These are phyloP conservation scores for human DNA, from an alignment of 2,113 vertebrate genomes.

Conservation along the genomic window GRCh38 chr6:25234501-25235000, in stretches of 20 bases:
- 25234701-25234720: neutral
- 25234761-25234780: neutral
- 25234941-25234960: neutral
- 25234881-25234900: neutral
- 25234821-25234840: neutral
- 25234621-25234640: neutral
- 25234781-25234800: neutral
- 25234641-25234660: neutral
- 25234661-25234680: neutral
- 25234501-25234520: no score
- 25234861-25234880: neutral
- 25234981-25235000: no score
- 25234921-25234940: neutral
- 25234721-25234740: neutral
- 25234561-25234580: no score
- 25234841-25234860: neutral
- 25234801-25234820: neutral
- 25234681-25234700: neutral
- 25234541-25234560: no score
- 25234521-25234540: no score
- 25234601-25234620: accelerated
- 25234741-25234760: neutral
- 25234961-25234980: neutral
- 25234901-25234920: neutral
- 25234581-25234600: neutral